Conservation (phyloP, 2,113 vertebrate species). For the Herpailurus yagouaroundi region DNA sequence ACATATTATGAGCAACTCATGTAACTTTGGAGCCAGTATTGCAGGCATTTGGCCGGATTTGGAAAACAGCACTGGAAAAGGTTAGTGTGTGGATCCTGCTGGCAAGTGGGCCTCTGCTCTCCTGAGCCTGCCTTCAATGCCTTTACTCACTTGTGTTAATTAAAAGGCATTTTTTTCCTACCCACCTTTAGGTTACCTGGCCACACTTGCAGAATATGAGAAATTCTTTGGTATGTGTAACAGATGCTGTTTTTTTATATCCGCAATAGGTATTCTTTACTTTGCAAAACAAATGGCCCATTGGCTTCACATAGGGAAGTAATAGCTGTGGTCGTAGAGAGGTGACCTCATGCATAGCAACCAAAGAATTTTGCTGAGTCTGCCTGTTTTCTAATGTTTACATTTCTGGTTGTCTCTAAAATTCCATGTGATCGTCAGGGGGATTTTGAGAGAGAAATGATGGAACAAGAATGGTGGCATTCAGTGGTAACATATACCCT, state of each 20-base stretch:
- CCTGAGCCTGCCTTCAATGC: background rate
- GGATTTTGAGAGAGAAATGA: background rate
- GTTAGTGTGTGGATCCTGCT: too few relatives aligned
- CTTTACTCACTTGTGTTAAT: background rate
- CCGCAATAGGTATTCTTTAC: background rate
- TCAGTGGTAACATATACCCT: background rate
- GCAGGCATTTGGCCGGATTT: background rate
- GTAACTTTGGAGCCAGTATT: background rate
- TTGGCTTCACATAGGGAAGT: background rate
- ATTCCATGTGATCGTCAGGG: background rate
- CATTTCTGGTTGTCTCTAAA: background rate
- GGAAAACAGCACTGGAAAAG: background rate
- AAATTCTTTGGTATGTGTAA: background rate
- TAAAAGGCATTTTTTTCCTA: background rate
- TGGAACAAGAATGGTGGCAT: too few relatives aligned
- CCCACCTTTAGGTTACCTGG: background rate
- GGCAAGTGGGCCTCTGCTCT: background rate
- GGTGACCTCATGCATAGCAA: too few relatives aligned
- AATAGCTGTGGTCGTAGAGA: background rate
- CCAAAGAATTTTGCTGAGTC: background rate
- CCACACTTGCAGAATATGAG: background rate
- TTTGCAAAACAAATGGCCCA: background rate
- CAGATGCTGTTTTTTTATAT: background rate
- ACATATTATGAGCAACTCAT: background rate
- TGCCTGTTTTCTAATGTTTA: background rate